A percentile compares a stretch with the other conserved stretches of the same genome.
Conservation (phyloP, 2,888 invertebrate species). For the Synergus umbraculus region DNA sequence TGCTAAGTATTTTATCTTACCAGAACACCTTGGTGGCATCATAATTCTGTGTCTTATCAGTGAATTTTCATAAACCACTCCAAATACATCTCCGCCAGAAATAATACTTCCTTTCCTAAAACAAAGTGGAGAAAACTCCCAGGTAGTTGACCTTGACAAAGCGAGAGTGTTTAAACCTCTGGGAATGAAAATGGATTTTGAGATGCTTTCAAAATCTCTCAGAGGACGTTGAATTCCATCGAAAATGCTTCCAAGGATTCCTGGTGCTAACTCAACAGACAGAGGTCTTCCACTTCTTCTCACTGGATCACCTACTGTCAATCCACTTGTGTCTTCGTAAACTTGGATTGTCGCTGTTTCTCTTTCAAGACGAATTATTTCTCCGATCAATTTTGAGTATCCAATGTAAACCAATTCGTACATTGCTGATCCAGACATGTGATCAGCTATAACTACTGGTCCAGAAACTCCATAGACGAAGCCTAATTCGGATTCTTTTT, state of each 20-base stretch:
- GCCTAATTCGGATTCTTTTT: constrained; percentile 88
- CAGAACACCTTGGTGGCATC: constrained; percentile 93
- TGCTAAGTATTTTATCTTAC: constrained; percentile 95
- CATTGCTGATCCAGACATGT: constrained; percentile 99
- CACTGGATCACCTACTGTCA: constrained; percentile 98
- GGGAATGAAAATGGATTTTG: constrained; percentile 97
- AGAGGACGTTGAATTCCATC: constrained; percentile 99
- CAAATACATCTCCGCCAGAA: constrained; percentile 97
- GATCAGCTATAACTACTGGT: constrained; percentile 97
- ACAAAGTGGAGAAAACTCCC: constrained; percentile 93
- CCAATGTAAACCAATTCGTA: constrained; percentile 99
- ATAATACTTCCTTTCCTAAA: constrained; percentile 94
- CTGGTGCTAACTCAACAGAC: constrained; percentile 98
- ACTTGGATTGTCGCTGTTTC: constrained; percentile 99
- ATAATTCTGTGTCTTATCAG: constrained; percentile 97
- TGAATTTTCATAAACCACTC: constrained; percentile 95
- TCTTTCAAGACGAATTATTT: constrained; percentile 98
- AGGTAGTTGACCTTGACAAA: constrained; percentile 86
- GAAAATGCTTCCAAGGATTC: constrained; percentile 98
- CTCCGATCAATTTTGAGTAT: constrained; percentile 96
- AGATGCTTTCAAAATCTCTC: constrained; percentile 93
- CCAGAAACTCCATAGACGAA: constrained; percentile 97
- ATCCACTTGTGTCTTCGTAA: constrained; percentile 95
- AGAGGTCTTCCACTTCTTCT: constrained; percentile 97
- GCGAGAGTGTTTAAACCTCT: constrained; percentile 96